Conservation (phyloP, 2,113 vertebrate genomes). For the Chloropsis hardwickii region DNA sequence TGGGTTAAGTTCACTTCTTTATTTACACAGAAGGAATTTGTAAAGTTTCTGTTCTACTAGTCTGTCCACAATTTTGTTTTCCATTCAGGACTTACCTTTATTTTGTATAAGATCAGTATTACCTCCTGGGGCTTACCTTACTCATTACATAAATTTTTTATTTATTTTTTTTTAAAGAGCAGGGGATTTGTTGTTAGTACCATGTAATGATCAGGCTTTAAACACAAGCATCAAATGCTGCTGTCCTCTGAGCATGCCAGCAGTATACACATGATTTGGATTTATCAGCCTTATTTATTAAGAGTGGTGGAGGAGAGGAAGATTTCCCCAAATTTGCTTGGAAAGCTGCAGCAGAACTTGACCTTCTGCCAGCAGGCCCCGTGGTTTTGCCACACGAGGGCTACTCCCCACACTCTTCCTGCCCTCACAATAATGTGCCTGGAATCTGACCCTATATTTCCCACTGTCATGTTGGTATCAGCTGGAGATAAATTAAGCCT, state of each 20-base stretch:
- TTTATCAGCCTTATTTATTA: neutral
- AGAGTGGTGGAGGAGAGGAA: neutral
- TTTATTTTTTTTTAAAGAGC: neutral
- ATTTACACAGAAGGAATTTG: neutral
- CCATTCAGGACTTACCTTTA: neutral
- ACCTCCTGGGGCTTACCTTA: neutral
- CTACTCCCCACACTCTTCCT: neutral
- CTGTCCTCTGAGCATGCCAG: neutral
- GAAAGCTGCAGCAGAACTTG: conserved; percentile 19
- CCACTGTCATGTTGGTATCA: conserved; percentile 25
- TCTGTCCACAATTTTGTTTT: neutral
- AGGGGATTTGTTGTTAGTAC: neutral
- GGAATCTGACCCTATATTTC: conserved; percentile 23
- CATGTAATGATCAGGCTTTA: neutral
- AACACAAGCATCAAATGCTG: neutral
- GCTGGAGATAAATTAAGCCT: conserved; percentile 41
- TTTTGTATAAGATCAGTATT: neutral
- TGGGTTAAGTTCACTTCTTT: neutral
- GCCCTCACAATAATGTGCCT: neutral
- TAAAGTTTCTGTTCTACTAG: neutral
- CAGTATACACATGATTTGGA: neutral
- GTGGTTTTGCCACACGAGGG: neutral
- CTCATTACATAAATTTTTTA: neutral
- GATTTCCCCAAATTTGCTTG: neutral
- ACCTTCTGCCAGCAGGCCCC: neutral